Base-by-base conservation (phyloP, 2,797 vertebrate genomes). In the Rhynchonycteris naso region DNA sequence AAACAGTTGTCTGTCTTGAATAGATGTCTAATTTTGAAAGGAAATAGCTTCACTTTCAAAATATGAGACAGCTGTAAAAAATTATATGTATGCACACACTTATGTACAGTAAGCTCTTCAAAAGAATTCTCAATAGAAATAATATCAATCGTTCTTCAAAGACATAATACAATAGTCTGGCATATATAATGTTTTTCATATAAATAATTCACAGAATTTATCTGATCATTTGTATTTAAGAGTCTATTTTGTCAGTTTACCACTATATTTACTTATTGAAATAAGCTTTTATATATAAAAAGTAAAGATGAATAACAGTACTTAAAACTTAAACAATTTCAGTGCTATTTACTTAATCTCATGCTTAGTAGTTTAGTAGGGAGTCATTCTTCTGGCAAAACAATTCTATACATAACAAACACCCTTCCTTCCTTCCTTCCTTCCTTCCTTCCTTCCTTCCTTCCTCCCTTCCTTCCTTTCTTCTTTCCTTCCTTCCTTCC, bases 271-370 rank as follows among this genome's bases (percentile, higher is more conserved):
- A 94, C 81, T 75, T 93, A 61, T 95, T 90, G 85, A 96, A 97
- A 94, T 84, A 93, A 94, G 18, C 58, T 81, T 38, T 69, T 69
- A 24, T 89, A 85, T 90, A 96, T 92, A 76, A 96, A 80, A 97
- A 97, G 82, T 63, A 78, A 96, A 96, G 52, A 87, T 96, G 54
- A 96, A 87, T 92, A 96, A 90, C 4, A 92, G 30, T 6, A 14
- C 90, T 97, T 97, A 97, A 96, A 78, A 95, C 18, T 95, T 93
- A 88, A 96, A 93, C 52, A 97, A 97, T 96, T 88, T 88, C 63
- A 97, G 96, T 97, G 75, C 91, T 96, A 93, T 93, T 96, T 97
- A 97, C 96, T 96, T 76, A 52, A 97, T 95, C 96, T 93, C 24
- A 94, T 97, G 93, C 75, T 95, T 95, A 96, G 96, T 92, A 97